Conservation (phyloP, 2,797 vertebrate species). For the Microctenopoma stevenorrisi region DNA sequence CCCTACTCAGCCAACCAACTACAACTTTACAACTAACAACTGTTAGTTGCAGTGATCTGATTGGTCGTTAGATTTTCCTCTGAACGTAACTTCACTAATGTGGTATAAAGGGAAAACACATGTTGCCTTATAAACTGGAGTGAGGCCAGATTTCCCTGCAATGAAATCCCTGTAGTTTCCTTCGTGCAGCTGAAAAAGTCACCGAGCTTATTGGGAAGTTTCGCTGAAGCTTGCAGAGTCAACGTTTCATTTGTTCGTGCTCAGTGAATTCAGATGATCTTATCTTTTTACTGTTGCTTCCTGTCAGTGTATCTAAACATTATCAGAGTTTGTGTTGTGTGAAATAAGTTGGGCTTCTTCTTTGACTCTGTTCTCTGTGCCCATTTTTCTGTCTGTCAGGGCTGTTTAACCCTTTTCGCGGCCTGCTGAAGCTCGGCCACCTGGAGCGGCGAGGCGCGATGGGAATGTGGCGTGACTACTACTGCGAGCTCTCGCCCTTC, state of each 20-base stretch:
- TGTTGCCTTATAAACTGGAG: not conserved
- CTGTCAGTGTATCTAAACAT: not conserved
- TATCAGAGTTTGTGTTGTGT: not conserved
- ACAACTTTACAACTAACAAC: too few species aligned
- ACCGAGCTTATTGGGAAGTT: accelerated
- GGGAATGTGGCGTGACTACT: slow-evolving; percentile 92
- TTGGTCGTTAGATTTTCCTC: too few species aligned
- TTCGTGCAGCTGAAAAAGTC: slow-evolving; percentile 9
- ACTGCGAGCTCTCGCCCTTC: slow-evolving; percentile 93
- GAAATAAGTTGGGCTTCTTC: not conserved
- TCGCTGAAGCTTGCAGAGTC: too few species aligned
- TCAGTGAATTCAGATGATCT: not conserved
- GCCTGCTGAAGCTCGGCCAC: slow-evolving; percentile 92
- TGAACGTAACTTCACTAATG: too few species aligned
- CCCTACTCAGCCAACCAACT: too few species aligned
- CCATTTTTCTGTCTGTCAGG: slow-evolving; percentile 74
- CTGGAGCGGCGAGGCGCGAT: slow-evolving; percentile 88
- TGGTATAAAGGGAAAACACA: not conserved
- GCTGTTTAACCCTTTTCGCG: slow-evolving; percentile 93
- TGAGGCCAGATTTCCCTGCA: not conserved
- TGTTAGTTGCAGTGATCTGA: too few species aligned
- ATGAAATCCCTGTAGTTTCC: not conserved
- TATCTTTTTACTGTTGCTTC: not conserved
- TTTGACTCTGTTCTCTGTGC: not conserved
- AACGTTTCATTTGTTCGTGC: too few species aligned